These are phyloP conservation scores for Acinonyx jubatus DNA, from an alignment of 2,113 vertebrate species.

Conservation along the genomic window DNA sequence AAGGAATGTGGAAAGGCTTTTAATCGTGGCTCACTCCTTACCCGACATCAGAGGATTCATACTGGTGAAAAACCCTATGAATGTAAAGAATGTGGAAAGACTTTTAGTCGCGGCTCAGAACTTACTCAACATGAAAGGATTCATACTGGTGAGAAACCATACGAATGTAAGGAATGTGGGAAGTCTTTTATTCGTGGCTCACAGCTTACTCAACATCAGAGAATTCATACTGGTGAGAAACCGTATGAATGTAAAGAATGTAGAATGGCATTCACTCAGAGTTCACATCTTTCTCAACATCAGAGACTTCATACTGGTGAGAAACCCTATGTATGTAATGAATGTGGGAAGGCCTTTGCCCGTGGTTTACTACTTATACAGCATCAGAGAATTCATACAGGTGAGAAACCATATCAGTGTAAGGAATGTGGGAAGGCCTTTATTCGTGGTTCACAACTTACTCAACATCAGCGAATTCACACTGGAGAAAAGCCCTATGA, in stretches of 20 bases:
- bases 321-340: slow-evolving; percentile 79
- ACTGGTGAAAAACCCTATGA: slow-evolving; percentile 82
- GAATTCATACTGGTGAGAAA: slow-evolving; percentile 83
- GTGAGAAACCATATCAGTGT: slow-evolving; percentile 82
- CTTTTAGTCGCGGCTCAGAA: slow-evolving; percentile 79
- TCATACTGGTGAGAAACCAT: slow-evolving; percentile 82
- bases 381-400: slow-evolving; percentile 83
- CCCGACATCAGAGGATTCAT: slow-evolving; percentile 79
- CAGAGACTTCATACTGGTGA: slow-evolving; percentile 83
- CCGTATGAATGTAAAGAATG: slow-evolving; percentile 81
- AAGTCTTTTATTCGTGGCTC: slow-evolving; percentile 80
- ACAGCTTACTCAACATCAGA: slow-evolving; percentile 80
- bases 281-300: slow-evolving; percentile 81
- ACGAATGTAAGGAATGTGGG: slow-evolving; percentile 81
- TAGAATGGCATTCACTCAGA: slow-evolving; percentile 82
- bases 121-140: slow-evolving; percentile 80
- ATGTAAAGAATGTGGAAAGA: slow-evolving; percentile 82
- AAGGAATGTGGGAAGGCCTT: slow-evolving; percentile 83
- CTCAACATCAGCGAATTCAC: slow-evolving; percentile 80
- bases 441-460: slow-evolving; percentile 77
- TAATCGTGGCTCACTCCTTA: slow-evolving; percentile 81
- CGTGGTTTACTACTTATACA: slow-evolving; percentile 82
- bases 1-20: slow-evolving; percentile 85
- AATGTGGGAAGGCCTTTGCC: slow-evolving; percentile 83
- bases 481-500: slow-evolving; percentile 80